Evolutionary conservation across 2,888 invertebrate genomes (phyloP).

Genomic region (Cylloceria caligata): DNA sequence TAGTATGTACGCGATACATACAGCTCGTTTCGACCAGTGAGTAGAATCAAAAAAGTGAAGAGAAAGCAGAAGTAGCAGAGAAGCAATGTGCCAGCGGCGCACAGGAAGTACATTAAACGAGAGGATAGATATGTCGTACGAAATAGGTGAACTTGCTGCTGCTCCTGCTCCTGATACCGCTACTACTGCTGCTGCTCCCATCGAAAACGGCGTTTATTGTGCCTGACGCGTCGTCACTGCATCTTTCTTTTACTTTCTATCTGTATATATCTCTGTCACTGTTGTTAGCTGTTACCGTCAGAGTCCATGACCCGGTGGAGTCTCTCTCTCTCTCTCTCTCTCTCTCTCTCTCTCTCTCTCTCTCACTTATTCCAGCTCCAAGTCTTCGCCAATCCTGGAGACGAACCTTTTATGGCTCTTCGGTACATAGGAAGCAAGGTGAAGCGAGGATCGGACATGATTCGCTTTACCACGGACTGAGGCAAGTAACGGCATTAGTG

Average conservation of each 20-base stretch:
- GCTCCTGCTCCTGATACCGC: not conserved
- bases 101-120: slow-evolving; percentile 78
- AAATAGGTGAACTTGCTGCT: slow-evolving; percentile 76
- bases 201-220: slow-evolving; percentile 74
- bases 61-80: not conserved
- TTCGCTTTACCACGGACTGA: slow-evolving; percentile 24
- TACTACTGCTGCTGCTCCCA: too few relatives aligned
- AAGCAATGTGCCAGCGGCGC: slow-evolving; percentile 18
- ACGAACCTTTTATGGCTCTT: slow-evolving; percentile 32
- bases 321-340: not conserved
- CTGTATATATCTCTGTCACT: not conserved
- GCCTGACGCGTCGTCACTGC: slow-evolving; percentile 74
- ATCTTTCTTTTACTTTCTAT: slow-evolving; percentile 39
- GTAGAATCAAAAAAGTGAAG: slow-evolving; percentile 11
- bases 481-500: slow-evolving; percentile 46
- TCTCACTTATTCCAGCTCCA: not conserved
- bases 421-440: slow-evolving; percentile 3
- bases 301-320: too few relatives aligned
- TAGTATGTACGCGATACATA: slow-evolving; percentile 35
- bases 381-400: slow-evolving; percentile 18
- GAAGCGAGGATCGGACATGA: not conserved
- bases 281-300: not conserved
- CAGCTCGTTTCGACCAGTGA: slow-evolving; percentile 18
- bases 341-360: not conserved
- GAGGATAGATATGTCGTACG: slow-evolving; percentile 71